Percentiles rank a stretch among this genome's conserved stretches.
These are phyloP conservation scores for Cyclargus thomasi DNA, from an alignment of 1,140 invertebrate genomes.

Conservation along the genomic window DNA sequence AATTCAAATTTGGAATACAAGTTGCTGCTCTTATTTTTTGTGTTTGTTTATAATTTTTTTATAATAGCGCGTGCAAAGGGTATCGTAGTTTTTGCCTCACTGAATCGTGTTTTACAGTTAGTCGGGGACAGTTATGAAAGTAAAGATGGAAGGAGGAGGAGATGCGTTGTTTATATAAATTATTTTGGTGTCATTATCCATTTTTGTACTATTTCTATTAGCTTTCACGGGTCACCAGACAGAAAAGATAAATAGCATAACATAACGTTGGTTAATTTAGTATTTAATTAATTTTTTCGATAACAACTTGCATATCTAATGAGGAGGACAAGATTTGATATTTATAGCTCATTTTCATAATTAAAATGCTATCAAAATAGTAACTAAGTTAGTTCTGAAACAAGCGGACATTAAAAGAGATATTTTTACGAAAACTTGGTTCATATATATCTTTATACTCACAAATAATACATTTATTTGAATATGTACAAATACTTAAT, in stretches of 20 bases:
- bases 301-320: too few relatives aligned
- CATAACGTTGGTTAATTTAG: too few relatives aligned
- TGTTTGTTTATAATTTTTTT: slow-evolving; percentile 2
- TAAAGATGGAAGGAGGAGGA: slow-evolving; percentile 12
- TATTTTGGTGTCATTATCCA: slow-evolving; percentile 11
- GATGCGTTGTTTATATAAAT: slow-evolving; percentile 12
- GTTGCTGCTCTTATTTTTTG: neutral
- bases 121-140: slow-evolving; percentile 12
- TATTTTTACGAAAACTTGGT: too few relatives aligned
- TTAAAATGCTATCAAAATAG: too few relatives aligned
- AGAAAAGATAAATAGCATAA: neutral
- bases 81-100: slow-evolving; percentile 11
- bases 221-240: neutral
- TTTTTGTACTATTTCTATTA: neutral
- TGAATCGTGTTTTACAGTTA: slow-evolving; percentile 16
- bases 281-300: too few relatives aligned
- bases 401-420: too few relatives aligned
- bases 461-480: too few relatives aligned
- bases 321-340: too few relatives aligned
- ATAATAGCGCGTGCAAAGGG: slow-evolving; percentile 11
- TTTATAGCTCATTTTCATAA: too few relatives aligned
- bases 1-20: slow-evolving; percentile 1
- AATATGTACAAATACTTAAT: too few relatives aligned
- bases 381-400: too few relatives aligned
- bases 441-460: too few relatives aligned